Conservation (phyloP, 2,797 vertebrate genomes). For the Hybognathus amarus region DNA sequence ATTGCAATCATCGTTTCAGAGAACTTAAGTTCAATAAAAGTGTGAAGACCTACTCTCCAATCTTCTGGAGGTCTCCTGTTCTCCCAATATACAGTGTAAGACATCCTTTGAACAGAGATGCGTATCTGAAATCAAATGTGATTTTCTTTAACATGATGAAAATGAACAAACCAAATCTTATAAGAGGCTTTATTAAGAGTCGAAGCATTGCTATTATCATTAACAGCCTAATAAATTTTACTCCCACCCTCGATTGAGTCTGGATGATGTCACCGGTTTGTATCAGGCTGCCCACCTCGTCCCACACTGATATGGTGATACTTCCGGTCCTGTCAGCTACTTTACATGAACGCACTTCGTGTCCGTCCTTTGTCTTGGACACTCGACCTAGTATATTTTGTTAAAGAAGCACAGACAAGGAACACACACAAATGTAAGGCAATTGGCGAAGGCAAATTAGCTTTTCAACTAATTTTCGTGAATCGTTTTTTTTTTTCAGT, state of each 20-base stretch:
- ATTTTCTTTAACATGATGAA: neutral
- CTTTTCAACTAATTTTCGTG: neutral
- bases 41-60: slow-evolving; percentile 81
- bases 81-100: slow-evolving; percentile 86
- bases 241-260: slow-evolving; percentile 81
- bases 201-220: neutral
- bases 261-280: slow-evolving; percentile 87
- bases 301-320: slow-evolving; percentile 88
- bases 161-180: neutral
- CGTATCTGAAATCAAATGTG: slow-evolving; percentile 73
- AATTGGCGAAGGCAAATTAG: neutral
- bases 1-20: neutral
- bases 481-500: neutral
- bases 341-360: slow-evolving; percentile 87
- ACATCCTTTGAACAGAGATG: slow-evolving; percentile 87
- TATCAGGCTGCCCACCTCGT: slow-evolving; percentile 84
- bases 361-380: slow-evolving; percentile 88
- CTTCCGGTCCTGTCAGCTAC: slow-evolving; percentile 86
- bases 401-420: neutral
- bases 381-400: slow-evolving; percentile 77
- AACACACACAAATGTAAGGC: neutral
- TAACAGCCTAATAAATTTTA: neutral
- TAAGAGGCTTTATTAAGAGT: neutral
- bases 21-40: neutral
- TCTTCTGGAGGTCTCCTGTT: slow-evolving; percentile 86